Conservation (phyloP, 2,113 vertebrate genomes). For the Alligator mississippiensis region DNA sequence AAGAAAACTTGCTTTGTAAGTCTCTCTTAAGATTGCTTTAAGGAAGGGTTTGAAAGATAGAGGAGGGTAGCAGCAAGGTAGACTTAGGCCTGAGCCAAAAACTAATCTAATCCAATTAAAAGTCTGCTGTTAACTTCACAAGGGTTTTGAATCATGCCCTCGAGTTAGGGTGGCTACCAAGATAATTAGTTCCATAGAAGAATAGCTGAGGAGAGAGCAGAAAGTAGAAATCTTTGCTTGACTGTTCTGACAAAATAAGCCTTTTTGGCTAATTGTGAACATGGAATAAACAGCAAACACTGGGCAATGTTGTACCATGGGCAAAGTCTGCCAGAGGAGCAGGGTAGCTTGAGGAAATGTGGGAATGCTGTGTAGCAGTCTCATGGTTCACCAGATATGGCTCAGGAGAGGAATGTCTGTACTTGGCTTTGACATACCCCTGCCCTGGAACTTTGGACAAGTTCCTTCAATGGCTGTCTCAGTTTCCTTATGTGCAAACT, state of each 20-base stretch:
- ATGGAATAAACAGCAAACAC: not conserved
- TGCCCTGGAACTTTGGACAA: not conserved
- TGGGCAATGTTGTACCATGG: not conserved
- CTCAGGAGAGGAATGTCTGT: too few relatives aligned
- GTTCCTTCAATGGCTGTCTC: not conserved
- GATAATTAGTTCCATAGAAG: not conserved
- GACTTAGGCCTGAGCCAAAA: not conserved
- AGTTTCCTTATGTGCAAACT: not conserved
- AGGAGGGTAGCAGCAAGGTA: not conserved
- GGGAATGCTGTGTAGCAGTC: too few relatives aligned
- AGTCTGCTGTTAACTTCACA: not conserved
- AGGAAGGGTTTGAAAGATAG: not conserved
- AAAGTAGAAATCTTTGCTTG: not conserved
- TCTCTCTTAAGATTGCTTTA: not conserved
- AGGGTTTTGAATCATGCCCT: not conserved
- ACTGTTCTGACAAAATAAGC: not conserved
- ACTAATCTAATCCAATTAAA: not conserved
- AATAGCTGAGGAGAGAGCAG: not conserved
- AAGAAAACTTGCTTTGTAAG: not conserved
- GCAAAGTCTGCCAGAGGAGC: too few relatives aligned
- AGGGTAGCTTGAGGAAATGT: too few relatives aligned
- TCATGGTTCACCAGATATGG: too few relatives aligned
- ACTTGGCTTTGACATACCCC: not conserved
- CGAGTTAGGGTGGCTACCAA: not conserved
- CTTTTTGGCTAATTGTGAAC: not conserved